A percentile compares a stretch with the other conserved stretches of the same genome.
Evolutionary conservation across 2,888 invertebrate species (phyloP).

Genomic region (Gymnocheta viridis): DNA sequence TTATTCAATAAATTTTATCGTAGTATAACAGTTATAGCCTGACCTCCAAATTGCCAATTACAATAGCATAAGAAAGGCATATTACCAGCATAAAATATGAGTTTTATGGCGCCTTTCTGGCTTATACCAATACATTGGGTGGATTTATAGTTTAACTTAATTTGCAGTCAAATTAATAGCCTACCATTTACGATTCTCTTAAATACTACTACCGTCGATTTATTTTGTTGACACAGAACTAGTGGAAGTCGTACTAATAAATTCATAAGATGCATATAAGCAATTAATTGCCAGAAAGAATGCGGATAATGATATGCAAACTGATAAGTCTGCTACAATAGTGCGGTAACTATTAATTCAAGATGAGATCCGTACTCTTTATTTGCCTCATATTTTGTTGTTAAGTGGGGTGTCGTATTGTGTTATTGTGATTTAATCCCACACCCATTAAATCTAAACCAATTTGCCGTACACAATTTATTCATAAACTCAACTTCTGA

Average conservation of each 20-base stretch:
- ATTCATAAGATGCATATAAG: slow-evolving; percentile 73
- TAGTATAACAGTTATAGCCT: slow-evolving; percentile 72
- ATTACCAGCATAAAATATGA: slow-evolving; percentile 44
- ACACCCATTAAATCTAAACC: slow-evolving; percentile 60
- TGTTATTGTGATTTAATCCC: slow-evolving; percentile 55
- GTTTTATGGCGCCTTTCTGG: slow-evolving; percentile 51
- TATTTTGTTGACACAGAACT: slow-evolving; percentile 1
- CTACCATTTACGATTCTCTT: slow-evolving; percentile 43
- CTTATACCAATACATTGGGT: slow-evolving; percentile 35
- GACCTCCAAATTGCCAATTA: slow-evolving; percentile 72
- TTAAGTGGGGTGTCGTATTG: not conserved
- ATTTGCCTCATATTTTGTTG: not conserved
- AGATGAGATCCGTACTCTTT: not conserved
- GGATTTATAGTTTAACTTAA: slow-evolving; percentile 58
- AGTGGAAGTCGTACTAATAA: slow-evolving; percentile 74
- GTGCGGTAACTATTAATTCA: not conserved
- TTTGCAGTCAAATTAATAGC: slow-evolving; percentile 64
- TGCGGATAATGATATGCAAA: slow-evolving; percentile 68
- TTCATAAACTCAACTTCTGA: slow-evolving; percentile 60
- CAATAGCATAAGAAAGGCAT: slow-evolving; percentile 39
- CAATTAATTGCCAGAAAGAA: slow-evolving; percentile 71
- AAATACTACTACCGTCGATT: slow-evolving; percentile 14
- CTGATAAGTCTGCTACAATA: slow-evolving; percentile 47
- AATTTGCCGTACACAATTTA: slow-evolving; percentile 63
- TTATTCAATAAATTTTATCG: slow-evolving; percentile 76